Percentiles rank a stretch among this genome's conserved stretches.
Conservation (phyloP, 2,113 vertebrate species). For the Anarrhichthys ocellatus region DNA sequence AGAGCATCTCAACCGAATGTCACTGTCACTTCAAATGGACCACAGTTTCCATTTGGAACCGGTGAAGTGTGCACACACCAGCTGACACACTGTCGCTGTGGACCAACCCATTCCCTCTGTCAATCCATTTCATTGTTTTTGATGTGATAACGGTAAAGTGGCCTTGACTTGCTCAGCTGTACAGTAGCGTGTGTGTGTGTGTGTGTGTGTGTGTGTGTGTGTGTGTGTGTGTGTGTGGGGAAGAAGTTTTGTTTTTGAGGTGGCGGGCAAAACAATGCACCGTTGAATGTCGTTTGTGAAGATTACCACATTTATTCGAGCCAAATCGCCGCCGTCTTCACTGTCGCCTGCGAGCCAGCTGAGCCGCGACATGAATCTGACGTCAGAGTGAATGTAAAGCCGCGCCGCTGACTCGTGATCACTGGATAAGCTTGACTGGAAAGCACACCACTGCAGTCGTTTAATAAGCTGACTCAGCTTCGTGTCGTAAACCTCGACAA, state of each 20-base stretch:
- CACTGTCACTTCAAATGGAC: not conserved
- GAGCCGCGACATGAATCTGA: constrained; percentile 9
- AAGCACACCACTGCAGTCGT: constrained; percentile 23
- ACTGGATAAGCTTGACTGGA: constrained; percentile 55
- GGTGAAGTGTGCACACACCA: not conserved
- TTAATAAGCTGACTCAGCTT: not conserved
- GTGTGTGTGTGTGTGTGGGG: constrained; percentile 5
- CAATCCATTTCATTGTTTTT: constrained; percentile 17
- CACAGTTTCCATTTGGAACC: not conserved
- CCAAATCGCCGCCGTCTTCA: not conserved
- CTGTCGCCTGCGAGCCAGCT: not conserved
- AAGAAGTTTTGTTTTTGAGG: not conserved
- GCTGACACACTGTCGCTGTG: not conserved
- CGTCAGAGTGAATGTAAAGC: constrained; percentile 57
- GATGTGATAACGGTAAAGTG: constrained; percentile 16
- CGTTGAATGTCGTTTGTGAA: not conserved
- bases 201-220: not conserved
- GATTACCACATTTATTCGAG: constrained; percentile 9
- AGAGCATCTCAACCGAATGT: constrained; percentile 13
- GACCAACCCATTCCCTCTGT: constrained; percentile 52
- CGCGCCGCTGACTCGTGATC: constrained; percentile 37
- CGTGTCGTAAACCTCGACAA: constrained; percentile 7
- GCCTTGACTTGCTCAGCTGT: constrained; percentile 37
- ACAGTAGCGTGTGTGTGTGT: not conserved
- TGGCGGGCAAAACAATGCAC: not conserved